Evolutionary conservation across 2,113 vertebrate genomes (phyloP).

Genomic region (Emydura subglobosa): DNA sequence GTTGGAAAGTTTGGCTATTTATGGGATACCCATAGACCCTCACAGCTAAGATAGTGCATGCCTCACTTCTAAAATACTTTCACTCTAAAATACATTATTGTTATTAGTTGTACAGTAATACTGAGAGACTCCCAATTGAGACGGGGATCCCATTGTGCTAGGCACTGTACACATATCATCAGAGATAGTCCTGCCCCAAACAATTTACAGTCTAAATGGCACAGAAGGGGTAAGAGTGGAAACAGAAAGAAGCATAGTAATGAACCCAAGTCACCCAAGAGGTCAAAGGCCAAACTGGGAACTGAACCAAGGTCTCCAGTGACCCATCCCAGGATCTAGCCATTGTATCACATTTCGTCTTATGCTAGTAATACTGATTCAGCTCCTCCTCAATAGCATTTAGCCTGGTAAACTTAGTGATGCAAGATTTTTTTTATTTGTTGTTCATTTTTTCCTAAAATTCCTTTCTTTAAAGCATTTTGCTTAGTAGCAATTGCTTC

Average conservation of each 20-base stretch:
- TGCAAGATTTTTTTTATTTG: conserved; percentile 19
- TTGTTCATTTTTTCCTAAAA: conserved; percentile 51
- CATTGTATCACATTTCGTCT: fast-evolving
- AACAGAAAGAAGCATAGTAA: conserved; percentile 2
- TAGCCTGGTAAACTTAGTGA: background rate
- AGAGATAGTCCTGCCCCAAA: background rate
- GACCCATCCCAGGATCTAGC: background rate
- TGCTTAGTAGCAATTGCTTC: conserved; percentile 68
- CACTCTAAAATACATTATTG: fast-evolving
- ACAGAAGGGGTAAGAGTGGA: fast-evolving
- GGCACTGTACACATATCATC: background rate
- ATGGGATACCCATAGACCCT: background rate
- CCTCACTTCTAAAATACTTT: background rate
- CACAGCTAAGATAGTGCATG: background rate
- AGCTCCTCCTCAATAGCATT: conserved; percentile 42
- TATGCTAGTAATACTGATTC: fast-evolving
- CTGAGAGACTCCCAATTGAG: background rate
- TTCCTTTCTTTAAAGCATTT: conserved; percentile 38
- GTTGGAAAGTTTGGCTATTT: background rate
- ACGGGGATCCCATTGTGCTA: fast-evolving
- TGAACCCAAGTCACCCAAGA: background rate
- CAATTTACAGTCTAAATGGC: fast-evolving
- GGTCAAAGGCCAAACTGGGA: conserved; percentile 25
- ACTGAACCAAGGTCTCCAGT: background rate
- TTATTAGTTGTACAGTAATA: background rate